A percentile compares a stretch with the other conserved stretches of the same genome.
Conservation (phyloP, 2,888 invertebrate species). For the Agrochola macilenta region DNA sequence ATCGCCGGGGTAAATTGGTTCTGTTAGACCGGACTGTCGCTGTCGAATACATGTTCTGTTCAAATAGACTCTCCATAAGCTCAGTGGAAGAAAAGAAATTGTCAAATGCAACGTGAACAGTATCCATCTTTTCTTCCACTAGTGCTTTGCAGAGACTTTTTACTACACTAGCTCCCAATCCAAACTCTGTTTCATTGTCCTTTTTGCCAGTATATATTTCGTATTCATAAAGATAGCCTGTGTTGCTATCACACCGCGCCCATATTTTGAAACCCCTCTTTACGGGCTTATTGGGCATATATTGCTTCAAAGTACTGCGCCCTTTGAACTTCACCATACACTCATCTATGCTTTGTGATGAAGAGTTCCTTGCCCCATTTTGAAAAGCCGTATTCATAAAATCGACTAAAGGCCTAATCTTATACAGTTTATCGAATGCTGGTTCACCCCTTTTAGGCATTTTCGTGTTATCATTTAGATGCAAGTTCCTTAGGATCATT, state of each 20-base stretch:
- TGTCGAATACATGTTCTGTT: conserved; percentile 7
- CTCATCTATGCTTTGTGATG: conserved; percentile 1
- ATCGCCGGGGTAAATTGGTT: background rate
- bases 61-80: background rate
- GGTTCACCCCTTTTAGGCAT: conserved; percentile 47
- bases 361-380: conserved; percentile 37
- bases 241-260: conserved; percentile 36
- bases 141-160: conserved; percentile 51
- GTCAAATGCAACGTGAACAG: conserved; percentile 46
- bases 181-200: conserved; percentile 42
- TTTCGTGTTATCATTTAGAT: conserved; percentile 51
- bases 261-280: conserved; percentile 42
- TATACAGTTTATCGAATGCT: conserved; percentile 52
- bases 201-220: conserved; percentile 45
- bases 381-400: conserved; percentile 39
- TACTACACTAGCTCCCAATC: conserved; percentile 46
- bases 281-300: conserved; percentile 41
- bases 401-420: conserved; percentile 40
- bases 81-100: conserved; percentile 11
- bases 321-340: conserved; percentile 49
- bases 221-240: conserved; percentile 40
- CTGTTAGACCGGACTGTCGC: conserved; percentile 12
- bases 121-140: conserved; percentile 42
- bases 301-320: conserved; percentile 42
- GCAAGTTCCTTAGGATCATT: conserved; percentile 48